Conservation (phyloP, 2,113 vertebrate genomes). For the Chinchilla lanigera region DNA sequence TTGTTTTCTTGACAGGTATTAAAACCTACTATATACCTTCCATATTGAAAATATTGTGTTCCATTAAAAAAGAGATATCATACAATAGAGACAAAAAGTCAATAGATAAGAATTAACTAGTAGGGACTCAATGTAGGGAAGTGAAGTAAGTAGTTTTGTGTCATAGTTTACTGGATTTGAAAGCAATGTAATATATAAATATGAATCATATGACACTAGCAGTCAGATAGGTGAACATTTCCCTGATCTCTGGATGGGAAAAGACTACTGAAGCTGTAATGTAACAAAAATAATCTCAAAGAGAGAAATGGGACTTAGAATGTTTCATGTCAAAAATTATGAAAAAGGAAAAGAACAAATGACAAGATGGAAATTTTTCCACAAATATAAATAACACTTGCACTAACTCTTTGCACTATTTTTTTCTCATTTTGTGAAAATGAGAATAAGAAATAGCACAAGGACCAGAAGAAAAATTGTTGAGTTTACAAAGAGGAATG, state of each 20-base stretch:
- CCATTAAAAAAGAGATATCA: not conserved
- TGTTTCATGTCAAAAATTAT: conserved; percentile 42
- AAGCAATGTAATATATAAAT: conserved; percentile 19
- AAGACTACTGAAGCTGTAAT: conserved; percentile 16
- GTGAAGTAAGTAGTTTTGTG: not conserved
- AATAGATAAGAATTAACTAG: conserved; percentile 31
- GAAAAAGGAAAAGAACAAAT: conserved; percentile 12
- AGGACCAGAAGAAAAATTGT: not conserved
- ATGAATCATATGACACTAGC: conserved; percentile 3
- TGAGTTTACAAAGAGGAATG: conserved; percentile 32
- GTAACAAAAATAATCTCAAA: conserved; percentile 42
- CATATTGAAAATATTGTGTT: conserved; percentile 19
- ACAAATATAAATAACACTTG: conserved; percentile 40
- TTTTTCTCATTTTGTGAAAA: not conserved
- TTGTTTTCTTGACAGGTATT: not conserved
- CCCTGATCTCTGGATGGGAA: not conserved
- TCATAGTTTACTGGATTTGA: conserved; percentile 45
- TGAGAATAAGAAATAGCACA: not conserved
- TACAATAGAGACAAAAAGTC: conserved; percentile 4
- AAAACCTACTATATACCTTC: conserved; percentile 43
- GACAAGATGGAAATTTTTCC: not conserved
- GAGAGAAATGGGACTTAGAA: not conserved
- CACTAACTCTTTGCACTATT: not conserved
- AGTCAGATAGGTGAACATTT: conserved; percentile 48
- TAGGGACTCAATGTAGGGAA: not conserved